These are phyloP conservation scores for Orientallactaga bullata DNA, from an alignment of 2,113 vertebrate species.

Conservation along the genomic window DNA sequence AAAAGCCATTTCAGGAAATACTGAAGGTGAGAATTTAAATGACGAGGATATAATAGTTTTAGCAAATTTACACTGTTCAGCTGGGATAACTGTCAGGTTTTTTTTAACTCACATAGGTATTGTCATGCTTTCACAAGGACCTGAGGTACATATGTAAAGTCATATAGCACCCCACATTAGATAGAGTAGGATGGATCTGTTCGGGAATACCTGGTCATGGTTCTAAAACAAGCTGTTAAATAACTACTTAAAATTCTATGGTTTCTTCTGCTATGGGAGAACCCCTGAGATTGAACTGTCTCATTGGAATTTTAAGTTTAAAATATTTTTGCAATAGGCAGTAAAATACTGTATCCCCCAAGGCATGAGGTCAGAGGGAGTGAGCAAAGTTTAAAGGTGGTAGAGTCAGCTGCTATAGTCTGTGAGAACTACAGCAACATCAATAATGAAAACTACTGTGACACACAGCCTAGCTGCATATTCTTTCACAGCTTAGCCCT, in stretches of 20 bases:
- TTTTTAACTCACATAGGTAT: not conserved
- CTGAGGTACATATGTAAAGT: not conserved
- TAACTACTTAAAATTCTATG: slow-evolving; percentile 53
- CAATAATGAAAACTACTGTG: slow-evolving; percentile 5
- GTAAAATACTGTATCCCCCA: not conserved
- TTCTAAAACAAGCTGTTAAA: not conserved
- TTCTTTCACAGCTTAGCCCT: not conserved
- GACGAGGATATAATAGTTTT: not conserved
- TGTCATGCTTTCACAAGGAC: slow-evolving; percentile 43
- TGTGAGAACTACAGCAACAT: slow-evolving; percentile 6
- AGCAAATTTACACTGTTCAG: slow-evolving; percentile 24
- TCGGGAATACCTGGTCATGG: slow-evolving; percentile 4
- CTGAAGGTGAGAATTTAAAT: not conserved
- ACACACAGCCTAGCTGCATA: not conserved
- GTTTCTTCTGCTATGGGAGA: not conserved
- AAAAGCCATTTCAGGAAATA: slow-evolving; percentile 48
- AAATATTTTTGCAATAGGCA: slow-evolving; percentile 4
- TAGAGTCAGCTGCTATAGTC: not conserved
- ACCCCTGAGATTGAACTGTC: slow-evolving; percentile 18
- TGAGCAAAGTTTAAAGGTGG: slow-evolving; percentile 7
- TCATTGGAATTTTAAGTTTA: slow-evolving; percentile 37
- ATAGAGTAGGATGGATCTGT: not conserved
- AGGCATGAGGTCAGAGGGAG: not conserved
- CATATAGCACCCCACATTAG: not conserved
- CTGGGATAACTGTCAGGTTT: not conserved